Evolutionary conservation across 2,113 vertebrate genomes (phyloP).

Genomic region (Oncorhynchus clarkii): DNA sequence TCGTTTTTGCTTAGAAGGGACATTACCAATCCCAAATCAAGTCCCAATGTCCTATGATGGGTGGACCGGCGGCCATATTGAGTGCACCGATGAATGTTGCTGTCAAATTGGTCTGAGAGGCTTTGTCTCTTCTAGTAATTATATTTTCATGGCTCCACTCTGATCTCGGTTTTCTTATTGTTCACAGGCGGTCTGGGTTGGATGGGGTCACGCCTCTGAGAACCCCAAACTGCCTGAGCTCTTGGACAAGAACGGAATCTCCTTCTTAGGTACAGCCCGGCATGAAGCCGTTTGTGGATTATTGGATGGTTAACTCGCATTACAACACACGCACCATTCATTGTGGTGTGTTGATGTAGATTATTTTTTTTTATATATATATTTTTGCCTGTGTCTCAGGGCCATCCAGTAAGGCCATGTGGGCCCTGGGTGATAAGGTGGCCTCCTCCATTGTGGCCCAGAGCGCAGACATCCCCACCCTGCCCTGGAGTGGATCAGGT

Average conservation of each 20-base stretch:
- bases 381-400: constrained; percentile 69
- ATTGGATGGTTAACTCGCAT: neutral
- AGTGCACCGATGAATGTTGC: too few species aligned
- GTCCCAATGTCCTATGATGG: too few species aligned
- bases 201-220: constrained; percentile 97
- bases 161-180: neutral
- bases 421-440: constrained; percentile 94
- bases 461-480: constrained; percentile 86
- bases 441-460: constrained; percentile 97
- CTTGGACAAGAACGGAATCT: constrained; percentile 84
- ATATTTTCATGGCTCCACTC: neutral
- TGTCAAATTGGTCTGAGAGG: too few species aligned
- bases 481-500: constrained; percentile 95
- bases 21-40: too few species aligned
- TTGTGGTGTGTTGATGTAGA: too few species aligned
- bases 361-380: neutral
- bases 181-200: constrained; percentile 93
- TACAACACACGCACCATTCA: neutral
- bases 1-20: too few species aligned
- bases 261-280: constrained; percentile 86
- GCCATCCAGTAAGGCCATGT: constrained; percentile 95
- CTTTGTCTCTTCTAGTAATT: neutral
- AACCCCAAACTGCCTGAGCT: constrained; percentile 96
- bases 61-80: too few species aligned
- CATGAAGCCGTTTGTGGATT: neutral